phyloP scores from a whole-genome alignment of 2,888 invertebrate genomes.

The Aethes cnicana region DNA sequence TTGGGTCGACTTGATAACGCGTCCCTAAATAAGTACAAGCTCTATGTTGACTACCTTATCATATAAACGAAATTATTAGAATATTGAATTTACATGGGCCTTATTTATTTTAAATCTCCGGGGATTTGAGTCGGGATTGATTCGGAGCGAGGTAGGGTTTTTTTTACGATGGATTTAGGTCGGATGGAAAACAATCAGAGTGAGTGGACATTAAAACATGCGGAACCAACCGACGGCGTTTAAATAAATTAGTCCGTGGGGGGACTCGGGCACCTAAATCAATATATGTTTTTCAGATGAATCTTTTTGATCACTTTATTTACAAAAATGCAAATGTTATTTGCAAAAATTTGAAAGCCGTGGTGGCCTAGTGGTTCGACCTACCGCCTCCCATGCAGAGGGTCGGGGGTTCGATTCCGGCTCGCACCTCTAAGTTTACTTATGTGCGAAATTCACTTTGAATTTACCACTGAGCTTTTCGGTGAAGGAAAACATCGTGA shows the following conservation, averaged over 20 bases:
- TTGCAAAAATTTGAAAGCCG: too few relatives aligned
- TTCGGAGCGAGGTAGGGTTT: background rate
- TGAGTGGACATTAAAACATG: slow-evolving; percentile 49
- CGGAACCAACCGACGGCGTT: slow-evolving; percentile 43
- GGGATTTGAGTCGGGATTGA: slow-evolving; percentile 27
- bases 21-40: slow-evolving; percentile 49
- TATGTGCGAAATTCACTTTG: too few relatives aligned
- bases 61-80: slow-evolving; percentile 51
- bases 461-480: too few relatives aligned
- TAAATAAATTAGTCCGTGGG: slow-evolving; percentile 44
- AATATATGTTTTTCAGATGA: slow-evolving; percentile 11
- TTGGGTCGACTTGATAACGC: slow-evolving; percentile 74
- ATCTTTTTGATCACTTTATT: too few relatives aligned
- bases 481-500: too few relatives aligned
- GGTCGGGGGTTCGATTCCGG: too few relatives aligned
- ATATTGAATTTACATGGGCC: slow-evolving; percentile 33
- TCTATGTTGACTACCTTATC: slow-evolving; percentile 58
- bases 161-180: slow-evolving; percentile 37
- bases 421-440: too few relatives aligned
- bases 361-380: too few relatives aligned
- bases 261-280: slow-evolving; percentile 25
- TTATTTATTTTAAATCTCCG: slow-evolving; percentile 24
- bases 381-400: too few relatives aligned
- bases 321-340: too few relatives aligned
- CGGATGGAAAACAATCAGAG: slow-evolving; percentile 52